Conservation (phyloP, 2,113 vertebrate genomes). For the Zonotrichia leucophrys region DNA sequence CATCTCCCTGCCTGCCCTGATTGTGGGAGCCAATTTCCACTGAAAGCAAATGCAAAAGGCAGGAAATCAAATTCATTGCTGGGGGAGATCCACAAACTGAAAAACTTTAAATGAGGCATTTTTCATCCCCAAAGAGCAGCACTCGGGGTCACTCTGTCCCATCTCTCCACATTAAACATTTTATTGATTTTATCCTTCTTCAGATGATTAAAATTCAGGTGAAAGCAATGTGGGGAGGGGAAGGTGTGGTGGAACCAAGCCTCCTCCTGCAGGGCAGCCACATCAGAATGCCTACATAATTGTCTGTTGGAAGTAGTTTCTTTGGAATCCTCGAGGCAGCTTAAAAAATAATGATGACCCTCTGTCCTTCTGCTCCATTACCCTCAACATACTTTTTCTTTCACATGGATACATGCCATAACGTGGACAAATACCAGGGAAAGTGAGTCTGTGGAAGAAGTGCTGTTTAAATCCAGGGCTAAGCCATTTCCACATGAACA, state of each 20-base stretch:
- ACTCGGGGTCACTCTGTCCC: background rate
- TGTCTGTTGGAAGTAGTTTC: background rate
- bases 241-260: background rate
- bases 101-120: background rate
- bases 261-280: background rate
- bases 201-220: background rate
- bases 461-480: background rate
- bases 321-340: background rate
- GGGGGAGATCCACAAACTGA: background rate
- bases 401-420: background rate
- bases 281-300: background rate
- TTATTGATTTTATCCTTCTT: background rate
- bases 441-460: background rate
- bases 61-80: background rate
- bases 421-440: background rate
- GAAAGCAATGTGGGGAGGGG: background rate
- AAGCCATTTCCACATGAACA: constrained; percentile 39
- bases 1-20: background rate
- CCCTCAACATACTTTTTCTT: constrained; percentile 15
- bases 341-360: constrained; percentile 45
- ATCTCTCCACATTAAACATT: background rate
- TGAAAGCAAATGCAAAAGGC: background rate
- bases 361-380: constrained; percentile 51
- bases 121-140: background rate
- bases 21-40: background rate